These are phyloP conservation scores for Eristalinus sepulchralis DNA, from an alignment of 2,888 invertebrate genomes.

Conservation along the genomic window DNA sequence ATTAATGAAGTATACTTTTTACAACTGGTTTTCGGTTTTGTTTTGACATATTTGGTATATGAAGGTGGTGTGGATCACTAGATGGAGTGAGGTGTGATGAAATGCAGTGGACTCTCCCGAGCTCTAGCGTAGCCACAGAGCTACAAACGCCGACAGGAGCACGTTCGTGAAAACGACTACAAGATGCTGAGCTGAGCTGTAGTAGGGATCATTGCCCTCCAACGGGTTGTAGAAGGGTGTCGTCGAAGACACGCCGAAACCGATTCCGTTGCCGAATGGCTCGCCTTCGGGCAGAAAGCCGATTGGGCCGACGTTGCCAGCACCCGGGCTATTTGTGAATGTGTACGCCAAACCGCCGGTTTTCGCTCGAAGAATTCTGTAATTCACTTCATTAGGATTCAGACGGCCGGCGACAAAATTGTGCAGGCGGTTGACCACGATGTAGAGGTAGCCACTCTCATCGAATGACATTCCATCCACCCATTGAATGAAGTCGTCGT, in stretches of 20 bases:
- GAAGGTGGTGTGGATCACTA: slow-evolving; percentile 14
- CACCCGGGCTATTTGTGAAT: slow-evolving; percentile 79
- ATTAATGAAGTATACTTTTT: not conserved
- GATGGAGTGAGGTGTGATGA: slow-evolving; percentile 30
- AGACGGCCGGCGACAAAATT: slow-evolving; percentile 85
- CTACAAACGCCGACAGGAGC: slow-evolving; percentile 19
- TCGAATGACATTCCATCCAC: slow-evolving; percentile 85
- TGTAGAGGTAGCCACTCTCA: slow-evolving; percentile 85
- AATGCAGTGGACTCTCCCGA: slow-evolving; percentile 11
- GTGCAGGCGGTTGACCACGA: slow-evolving; percentile 86
- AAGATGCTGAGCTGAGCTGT: slow-evolving; percentile 42
- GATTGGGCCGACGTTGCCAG: slow-evolving; percentile 72
- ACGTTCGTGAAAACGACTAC: slow-evolving; percentile 21
- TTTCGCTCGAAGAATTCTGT: slow-evolving; percentile 85
- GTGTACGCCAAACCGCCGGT: slow-evolving; percentile 86
- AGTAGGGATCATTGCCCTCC: slow-evolving; percentile 66
- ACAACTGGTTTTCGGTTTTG: not conserved
- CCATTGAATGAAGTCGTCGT: slow-evolving; percentile 87
- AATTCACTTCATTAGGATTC: slow-evolving; percentile 84
- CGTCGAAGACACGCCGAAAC: slow-evolving; percentile 72
- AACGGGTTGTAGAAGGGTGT: slow-evolving; percentile 73
- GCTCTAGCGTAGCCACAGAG: slow-evolving; percentile 33
- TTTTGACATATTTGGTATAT: slow-evolving; percentile 65
- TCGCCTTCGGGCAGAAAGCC: slow-evolving; percentile 68
- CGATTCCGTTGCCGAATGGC: slow-evolving; percentile 69